Conservation (phyloP, 2,113 vertebrate species). For the Syngnathus scovelli region DNA sequence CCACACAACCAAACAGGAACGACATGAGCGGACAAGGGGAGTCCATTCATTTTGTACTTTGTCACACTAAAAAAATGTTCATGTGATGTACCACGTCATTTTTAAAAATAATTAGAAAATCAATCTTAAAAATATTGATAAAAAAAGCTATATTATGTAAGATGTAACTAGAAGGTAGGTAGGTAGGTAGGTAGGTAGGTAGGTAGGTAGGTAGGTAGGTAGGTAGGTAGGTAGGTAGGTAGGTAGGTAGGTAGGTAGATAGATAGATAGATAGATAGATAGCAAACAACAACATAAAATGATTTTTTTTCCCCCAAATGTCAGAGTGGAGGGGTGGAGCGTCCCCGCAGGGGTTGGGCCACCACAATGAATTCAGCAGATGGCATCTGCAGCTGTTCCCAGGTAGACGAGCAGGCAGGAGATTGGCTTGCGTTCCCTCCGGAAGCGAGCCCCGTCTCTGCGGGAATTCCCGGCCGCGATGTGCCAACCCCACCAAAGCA, state of each 20-base stretch:
- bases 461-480: slow-evolving; percentile 62
- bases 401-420: slow-evolving; percentile 67
- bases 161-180: too few relatives aligned
- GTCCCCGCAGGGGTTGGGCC: slow-evolving; percentile 28
- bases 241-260: too few relatives aligned
- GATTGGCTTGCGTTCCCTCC: slow-evolving; percentile 62
- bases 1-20: slow-evolving; percentile 11
- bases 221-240: too few relatives aligned
- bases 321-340: slow-evolving; percentile 35
- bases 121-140: too few relatives aligned
- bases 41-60: slow-evolving; percentile 32
- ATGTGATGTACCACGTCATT: neutral
- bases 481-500: slow-evolving; percentile 49
- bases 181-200: too few relatives aligned
- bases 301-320: slow-evolving; percentile 30
- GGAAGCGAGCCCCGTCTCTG: slow-evolving; percentile 51
- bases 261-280: too few relatives aligned
- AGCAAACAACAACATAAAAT: neutral
- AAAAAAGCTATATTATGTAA: too few relatives aligned
- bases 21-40: slow-evolving; percentile 16
- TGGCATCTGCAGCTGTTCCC: slow-evolving; percentile 73
- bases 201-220: too few relatives aligned
- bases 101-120: too few relatives aligned
- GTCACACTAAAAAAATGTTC: slow-evolving; percentile 16
- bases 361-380: slow-evolving; percentile 50